Conservation (phyloP, 2,113 vertebrate species). For the Sakesphorus luctuosus region DNA sequence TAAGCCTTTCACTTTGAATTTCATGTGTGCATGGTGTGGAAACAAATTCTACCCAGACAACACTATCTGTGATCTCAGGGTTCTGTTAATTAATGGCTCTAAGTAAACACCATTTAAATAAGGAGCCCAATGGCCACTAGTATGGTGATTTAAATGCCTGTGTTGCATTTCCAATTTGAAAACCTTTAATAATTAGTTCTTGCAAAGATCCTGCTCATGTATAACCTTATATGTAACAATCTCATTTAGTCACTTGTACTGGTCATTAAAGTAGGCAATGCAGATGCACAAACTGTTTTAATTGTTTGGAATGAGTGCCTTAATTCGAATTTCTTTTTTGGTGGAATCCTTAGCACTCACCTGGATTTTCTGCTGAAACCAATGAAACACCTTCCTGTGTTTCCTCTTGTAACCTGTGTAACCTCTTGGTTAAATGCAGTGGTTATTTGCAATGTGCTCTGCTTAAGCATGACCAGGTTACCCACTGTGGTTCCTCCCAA, state of each 20-base stretch:
- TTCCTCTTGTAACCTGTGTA: too few relatives aligned
- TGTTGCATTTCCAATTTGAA: neutral
- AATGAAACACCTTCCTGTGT: neutral
- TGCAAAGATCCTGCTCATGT: neutral
- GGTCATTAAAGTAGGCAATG: neutral
- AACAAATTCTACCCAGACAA: neutral
- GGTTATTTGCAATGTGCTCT: neutral
- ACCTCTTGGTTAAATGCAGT: neutral
- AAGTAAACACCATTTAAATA: neutral
- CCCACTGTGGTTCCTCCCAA: neutral
- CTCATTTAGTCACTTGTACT: neutral
- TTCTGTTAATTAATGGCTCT: neutral
- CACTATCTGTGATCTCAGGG: neutral
- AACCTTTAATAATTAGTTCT: neutral
- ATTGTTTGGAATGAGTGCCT: neutral
- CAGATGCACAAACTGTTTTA: neutral
- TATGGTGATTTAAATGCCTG: neutral
- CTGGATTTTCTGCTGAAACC: neutral
- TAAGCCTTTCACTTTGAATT: constrained; percentile 30
- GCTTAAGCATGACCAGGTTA: neutral
- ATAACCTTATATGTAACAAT: neutral
- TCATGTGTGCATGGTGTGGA: neutral
- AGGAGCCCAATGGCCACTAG: neutral
- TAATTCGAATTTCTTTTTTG: neutral
- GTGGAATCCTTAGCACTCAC: neutral